Conservation (phyloP, 2,888 invertebrate species). For the Resseliella maxima region DNA sequence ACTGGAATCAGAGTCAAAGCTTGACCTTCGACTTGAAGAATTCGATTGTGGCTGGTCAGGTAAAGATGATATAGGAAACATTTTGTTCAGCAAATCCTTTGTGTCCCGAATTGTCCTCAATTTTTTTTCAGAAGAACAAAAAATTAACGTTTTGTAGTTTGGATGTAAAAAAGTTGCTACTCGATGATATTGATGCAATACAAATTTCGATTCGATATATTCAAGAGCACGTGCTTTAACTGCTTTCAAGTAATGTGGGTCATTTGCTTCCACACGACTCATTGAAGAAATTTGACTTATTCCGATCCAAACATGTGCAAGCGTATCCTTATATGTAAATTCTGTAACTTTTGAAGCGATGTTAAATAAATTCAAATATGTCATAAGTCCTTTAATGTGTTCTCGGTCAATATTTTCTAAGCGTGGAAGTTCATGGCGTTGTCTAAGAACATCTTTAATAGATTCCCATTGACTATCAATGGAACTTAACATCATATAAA, state of each 20-base stretch:
- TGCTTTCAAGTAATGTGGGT: neutral
- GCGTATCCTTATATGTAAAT: neutral
- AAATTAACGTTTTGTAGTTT: neutral
- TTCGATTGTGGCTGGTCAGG: neutral
- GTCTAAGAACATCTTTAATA: neutral
- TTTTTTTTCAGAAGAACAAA: neutral
- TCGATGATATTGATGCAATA: neutral
- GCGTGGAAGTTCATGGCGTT: neutral
- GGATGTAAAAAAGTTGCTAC: neutral
- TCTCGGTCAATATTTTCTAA: neutral
- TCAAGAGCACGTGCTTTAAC: neutral
- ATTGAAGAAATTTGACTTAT: neutral
- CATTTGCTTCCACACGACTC: neutral
- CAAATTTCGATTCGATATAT: neutral
- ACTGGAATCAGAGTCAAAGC: no score
- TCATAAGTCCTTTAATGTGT: neutral
- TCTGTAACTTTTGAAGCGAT: neutral
- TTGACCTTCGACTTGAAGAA: no score
- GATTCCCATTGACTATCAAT: neutral
- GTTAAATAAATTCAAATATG: neutral
- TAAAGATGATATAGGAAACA: neutral
- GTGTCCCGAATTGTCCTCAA: neutral
- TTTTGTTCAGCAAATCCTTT: neutral
- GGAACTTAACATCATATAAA: neutral
- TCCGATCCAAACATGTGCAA: neutral